Evolutionary conservation across 53 echinoderm and acorn worm genomes (phyloP).

Genomic region (Mesocentrotus franciscanus): DNA sequence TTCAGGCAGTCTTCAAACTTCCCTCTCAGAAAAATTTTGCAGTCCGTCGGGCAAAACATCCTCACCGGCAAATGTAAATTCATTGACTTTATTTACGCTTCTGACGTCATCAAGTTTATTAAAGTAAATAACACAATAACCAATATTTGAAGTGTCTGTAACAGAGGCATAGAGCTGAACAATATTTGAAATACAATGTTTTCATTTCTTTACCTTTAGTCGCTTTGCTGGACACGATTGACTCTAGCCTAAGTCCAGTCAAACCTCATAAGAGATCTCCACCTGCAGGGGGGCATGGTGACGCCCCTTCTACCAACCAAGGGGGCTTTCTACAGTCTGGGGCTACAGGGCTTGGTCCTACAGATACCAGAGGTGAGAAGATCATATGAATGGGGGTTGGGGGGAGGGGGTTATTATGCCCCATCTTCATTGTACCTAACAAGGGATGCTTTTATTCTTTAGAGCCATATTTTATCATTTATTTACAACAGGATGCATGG

Average conservation of each 20-base stretch:
- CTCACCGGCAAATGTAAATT: too few relatives aligned
- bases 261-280: not conserved
- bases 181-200: not conserved
- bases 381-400: not conserved
- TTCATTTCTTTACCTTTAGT: slow-evolving; percentile 63
- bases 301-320: slow-evolving; percentile 7
- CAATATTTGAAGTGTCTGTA: too few relatives aligned
- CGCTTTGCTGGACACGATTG: slow-evolving; percentile 86
- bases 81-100: too few relatives aligned
- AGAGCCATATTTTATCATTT: too few relatives aligned
- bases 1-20: too few relatives aligned
- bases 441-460: not conserved
- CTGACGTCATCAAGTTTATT: too few relatives aligned
- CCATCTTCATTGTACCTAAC: not conserved
- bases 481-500: too few relatives aligned
- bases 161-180: too few relatives aligned
- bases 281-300: slow-evolving; percentile 19
- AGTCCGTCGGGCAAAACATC: too few relatives aligned
- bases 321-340: slow-evolving; percentile 31
- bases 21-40: too few relatives aligned
- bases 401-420: not conserved
- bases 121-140: too few relatives aligned
- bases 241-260: slow-evolving; percentile 7
- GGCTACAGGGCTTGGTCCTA: not conserved
- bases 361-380: slow-evolving; percentile 65